phyloP scores from a whole-genome alignment of 1,140 invertebrate genomes.

The Drosophila lowei region DNA sequence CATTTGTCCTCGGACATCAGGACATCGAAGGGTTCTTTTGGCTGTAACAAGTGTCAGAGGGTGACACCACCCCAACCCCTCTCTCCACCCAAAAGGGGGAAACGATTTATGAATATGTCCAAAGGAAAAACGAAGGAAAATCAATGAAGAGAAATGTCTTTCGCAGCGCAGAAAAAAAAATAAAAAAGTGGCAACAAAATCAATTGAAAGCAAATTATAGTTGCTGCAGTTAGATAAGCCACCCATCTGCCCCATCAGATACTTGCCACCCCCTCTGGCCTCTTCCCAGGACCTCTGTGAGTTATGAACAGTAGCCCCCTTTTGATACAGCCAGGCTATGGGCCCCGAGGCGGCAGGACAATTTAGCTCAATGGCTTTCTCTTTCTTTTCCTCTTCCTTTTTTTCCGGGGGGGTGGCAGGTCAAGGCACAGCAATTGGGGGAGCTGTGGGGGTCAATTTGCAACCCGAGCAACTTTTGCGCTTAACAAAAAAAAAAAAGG shows the following conservation, averaged over 20 bases:
- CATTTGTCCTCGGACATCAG: slow-evolving; percentile 60
- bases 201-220: slow-evolving; percentile 82
- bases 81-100: slow-evolving; percentile 26
- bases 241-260: slow-evolving; percentile 7
- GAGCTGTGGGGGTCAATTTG: slow-evolving; percentile 47
- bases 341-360: slow-evolving; percentile 43
- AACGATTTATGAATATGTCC: slow-evolving; percentile 74
- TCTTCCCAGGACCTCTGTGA: slow-evolving; percentile 34
- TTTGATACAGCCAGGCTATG: slow-evolving; percentile 18
- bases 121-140: slow-evolving; percentile 48
- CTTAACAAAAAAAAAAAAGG: slow-evolving; percentile 3
- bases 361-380: slow-evolving; percentile 49
- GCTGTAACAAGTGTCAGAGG: slow-evolving; percentile 72
- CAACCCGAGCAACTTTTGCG: slow-evolving; percentile 31
- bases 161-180: slow-evolving; percentile 19
- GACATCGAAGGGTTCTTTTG: neutral
- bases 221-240: slow-evolving; percentile 78
- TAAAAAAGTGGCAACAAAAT: slow-evolving; percentile 56
- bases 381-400: too few relatives aligned
- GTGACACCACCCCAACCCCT: slow-evolving; percentile 1
- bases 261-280: too few relatives aligned
- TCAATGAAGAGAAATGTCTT: slow-evolving; percentile 76
- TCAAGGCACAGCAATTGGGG: slow-evolving; percentile 22
- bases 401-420: slow-evolving; percentile 10
- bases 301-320: slow-evolving; percentile 34